Conservation (phyloP, 2,113 vertebrate species). For the Anas platyrhynchos region DNA sequence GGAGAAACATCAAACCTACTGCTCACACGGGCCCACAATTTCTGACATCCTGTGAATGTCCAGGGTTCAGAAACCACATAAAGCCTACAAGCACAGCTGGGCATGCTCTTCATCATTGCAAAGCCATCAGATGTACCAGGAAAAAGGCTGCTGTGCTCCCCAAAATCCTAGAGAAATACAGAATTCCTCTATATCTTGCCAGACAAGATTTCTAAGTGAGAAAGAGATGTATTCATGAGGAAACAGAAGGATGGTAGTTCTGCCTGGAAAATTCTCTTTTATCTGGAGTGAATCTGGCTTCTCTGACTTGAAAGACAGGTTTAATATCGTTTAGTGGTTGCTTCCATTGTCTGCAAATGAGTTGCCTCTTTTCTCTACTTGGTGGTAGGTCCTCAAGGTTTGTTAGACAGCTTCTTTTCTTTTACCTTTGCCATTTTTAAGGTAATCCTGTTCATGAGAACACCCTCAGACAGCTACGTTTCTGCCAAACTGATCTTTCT, state of each 20-base stretch:
- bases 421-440: neutral
- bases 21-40: neutral
- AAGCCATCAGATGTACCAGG: neutral
- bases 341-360: neutral
- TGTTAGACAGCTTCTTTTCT: neutral
- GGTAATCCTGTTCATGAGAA: neutral
- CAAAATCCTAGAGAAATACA: neutral
- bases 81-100: neutral
- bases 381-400: neutral
- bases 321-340: neutral
- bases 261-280: neutral
- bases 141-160: neutral
- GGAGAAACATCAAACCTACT: neutral
- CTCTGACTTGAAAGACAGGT: neutral
- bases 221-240: neutral
- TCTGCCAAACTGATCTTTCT: neutral
- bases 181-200: neutral
- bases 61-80: neutral
- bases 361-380: neutral
- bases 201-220: neutral
- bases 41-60: neutral
- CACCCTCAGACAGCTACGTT: neutral
- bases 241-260: neutral
- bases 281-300: neutral
- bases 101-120: neutral